These are phyloP conservation scores for Thyatira batis DNA, from an alignment of 2,888 invertebrate genomes.

Conservation along the genomic window DNA sequence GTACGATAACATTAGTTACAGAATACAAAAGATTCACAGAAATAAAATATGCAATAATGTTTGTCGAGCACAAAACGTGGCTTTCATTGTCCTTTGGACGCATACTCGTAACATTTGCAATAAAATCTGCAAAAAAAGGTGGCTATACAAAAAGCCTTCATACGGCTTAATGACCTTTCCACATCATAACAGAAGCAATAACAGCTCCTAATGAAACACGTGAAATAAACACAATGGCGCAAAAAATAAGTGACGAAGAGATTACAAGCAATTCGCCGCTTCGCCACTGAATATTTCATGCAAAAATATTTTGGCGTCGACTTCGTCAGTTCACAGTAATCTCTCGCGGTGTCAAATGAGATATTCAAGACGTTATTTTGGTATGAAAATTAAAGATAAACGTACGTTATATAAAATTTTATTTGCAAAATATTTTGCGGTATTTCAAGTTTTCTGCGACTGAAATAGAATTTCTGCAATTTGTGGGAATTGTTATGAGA, in stretches of 20 bases:
- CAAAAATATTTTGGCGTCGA: conserved; percentile 41
- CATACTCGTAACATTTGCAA: conserved; percentile 25
- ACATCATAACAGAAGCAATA: conserved; percentile 42
- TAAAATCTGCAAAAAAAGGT: conserved; percentile 20
- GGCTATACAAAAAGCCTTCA: conserved; percentile 34
- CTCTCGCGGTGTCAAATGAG: conserved; percentile 53
- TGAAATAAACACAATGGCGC: conserved; percentile 36
- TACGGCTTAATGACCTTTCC: conserved; percentile 42
- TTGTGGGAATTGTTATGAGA: not conserved
- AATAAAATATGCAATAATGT: not conserved
- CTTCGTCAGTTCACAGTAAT: conserved; percentile 41
- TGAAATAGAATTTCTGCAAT: not conserved
- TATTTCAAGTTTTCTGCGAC: conserved; percentile 12
- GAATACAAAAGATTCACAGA: not conserved
- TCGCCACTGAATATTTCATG: conserved; percentile 62
- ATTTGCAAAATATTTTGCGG: conserved; percentile 29
- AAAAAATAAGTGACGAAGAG: conserved; percentile 40
- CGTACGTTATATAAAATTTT: conserved; percentile 29
- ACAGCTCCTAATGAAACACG: conserved; percentile 41
- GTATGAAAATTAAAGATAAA: conserved; percentile 47
- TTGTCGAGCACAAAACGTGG: not conserved
- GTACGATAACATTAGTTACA: not conserved
- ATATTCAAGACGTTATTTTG: conserved; percentile 56
- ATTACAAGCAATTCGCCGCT: conserved; percentile 40
- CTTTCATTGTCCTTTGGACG: not conserved